These are phyloP conservation scores for Archilochus colubris DNA, from an alignment of 2,113 vertebrate species.

Conservation along the genomic window DNA sequence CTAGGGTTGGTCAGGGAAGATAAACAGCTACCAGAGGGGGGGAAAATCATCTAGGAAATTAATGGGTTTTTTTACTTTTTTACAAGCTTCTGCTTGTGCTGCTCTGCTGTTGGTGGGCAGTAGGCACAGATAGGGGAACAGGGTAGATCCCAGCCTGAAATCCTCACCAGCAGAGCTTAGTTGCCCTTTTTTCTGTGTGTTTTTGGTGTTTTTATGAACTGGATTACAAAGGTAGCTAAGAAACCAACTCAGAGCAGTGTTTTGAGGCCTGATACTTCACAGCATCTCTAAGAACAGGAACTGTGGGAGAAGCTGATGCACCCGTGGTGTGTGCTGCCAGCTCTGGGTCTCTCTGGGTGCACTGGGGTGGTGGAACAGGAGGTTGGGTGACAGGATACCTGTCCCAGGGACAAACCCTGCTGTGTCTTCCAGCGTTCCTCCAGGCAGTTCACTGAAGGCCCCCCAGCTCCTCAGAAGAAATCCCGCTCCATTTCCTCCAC, in stretches of 20 bases:
- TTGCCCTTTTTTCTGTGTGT: background rate
- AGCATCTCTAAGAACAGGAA: background rate
- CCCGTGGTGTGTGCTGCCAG: background rate
- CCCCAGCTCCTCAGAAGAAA: conserved; percentile 85
- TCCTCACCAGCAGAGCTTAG: background rate
- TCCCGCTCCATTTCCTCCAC: conserved; percentile 85
- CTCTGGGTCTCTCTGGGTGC: accelerated
- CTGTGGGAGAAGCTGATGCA: accelerated
- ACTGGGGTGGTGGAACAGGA: accelerated
- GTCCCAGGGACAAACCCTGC: background rate
- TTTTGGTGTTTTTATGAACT: background rate
- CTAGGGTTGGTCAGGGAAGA: background rate
- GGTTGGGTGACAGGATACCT: background rate
- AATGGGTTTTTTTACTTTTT: background rate
- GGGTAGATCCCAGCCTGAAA: background rate
- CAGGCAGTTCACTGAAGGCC: conserved; percentile 88
- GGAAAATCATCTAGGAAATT: background rate
- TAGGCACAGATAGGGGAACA: background rate
- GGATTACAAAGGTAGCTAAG: background rate
- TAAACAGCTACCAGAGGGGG: background rate
- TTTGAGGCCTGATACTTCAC: background rate
- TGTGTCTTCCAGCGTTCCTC: conserved; percentile 85
- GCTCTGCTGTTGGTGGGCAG: background rate
- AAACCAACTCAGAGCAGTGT: background rate
- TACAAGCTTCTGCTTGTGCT: background rate